These are phyloP conservation scores for Cephonodes hylas DNA, from an alignment of 2,888 invertebrate species.

Conservation along the genomic window DNA sequence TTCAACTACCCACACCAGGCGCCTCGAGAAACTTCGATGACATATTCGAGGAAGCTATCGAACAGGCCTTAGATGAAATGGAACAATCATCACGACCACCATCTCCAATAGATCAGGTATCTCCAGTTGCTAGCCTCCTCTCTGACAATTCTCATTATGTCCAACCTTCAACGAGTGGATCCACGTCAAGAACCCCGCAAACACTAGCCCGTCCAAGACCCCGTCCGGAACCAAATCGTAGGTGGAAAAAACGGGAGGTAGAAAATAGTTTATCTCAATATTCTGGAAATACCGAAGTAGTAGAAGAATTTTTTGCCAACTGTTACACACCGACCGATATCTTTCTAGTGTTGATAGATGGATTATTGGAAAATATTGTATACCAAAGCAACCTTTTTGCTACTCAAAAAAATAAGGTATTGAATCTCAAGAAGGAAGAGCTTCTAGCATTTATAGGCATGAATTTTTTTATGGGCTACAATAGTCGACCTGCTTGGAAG, in stretches of 20 bases:
- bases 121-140: no score
- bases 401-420: slow-evolving; percentile 27
- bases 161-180: slow-evolving; percentile 27
- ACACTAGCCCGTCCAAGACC: slow-evolving; percentile 24
- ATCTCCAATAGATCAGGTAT: slow-evolving; percentile 27
- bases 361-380: slow-evolving; percentile 27
- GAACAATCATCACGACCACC: no score
- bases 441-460: slow-evolving; percentile 30
- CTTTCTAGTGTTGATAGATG: slow-evolving; percentile 28
- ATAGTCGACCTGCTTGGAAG: slow-evolving; percentile 22
- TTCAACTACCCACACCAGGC: slow-evolving; percentile 28
- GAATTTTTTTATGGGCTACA: slow-evolving; percentile 23
- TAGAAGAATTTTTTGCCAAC: slow-evolving; percentile 26
- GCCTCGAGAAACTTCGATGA: slow-evolving; percentile 28
- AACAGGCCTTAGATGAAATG: slow-evolving; percentile 22
- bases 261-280: slow-evolving; percentile 27
- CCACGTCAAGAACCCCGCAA: slow-evolving; percentile 25
- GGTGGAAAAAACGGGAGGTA: slow-evolving; percentile 26
- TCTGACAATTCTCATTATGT: no score
- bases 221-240: slow-evolving; percentile 27
- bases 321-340: slow-evolving; percentile 26
- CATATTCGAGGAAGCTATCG: slow-evolving; percentile 26
- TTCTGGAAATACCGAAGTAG: slow-evolving; percentile 23
- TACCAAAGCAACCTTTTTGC: slow-evolving; percentile 30
- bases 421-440: slow-evolving; percentile 30